Evolutionary conservation across 2,888 invertebrate genomes (phyloP), one percentile per base, ranked within the genome.

Genomic region (Epinotia bilunana): DNA sequence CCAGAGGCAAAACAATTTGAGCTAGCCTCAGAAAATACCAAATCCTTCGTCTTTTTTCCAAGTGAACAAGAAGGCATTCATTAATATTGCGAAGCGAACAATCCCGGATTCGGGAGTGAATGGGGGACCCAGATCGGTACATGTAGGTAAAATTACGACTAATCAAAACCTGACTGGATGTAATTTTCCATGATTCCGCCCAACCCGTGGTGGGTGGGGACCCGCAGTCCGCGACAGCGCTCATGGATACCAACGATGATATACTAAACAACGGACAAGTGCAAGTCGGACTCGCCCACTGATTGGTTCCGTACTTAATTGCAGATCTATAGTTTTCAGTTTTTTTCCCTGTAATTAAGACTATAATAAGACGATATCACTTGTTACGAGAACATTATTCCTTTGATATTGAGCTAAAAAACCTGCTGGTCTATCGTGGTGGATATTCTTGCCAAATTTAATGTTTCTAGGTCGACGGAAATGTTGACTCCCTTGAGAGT

Each of bases 161-260:
- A 84, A 84, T 86, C 83, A 83, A 84, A 74, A 84, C 82, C 82
- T 79, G 82, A 81, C 79, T 76, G 80, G 81, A 83, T 82, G 83
- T 84, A 84, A 84, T 86, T 85, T 85, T 82, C 80, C 80, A 78
- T 80, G 80, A 80, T 80, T 81, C 81, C 81, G 75, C 78, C 70
- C 79, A 80, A 76, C 79, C 39, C 39, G 39, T 7, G 39, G 9
- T 77, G 77, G 46, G 16, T 55, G 39, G 23, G 20, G 46, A 5
- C 13, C 64, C 74, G 39, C 60, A 57, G n/a, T 75, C 62, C 49
- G 69, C 73, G 74, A 70, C 80, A 79, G 80, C 78, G 76, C 75
- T 64, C 76, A 73, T 68, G 77, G 79, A 76, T 80, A 79, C 80
- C 78, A 74, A 33, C 23, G 49, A 73, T 43, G 67, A 60, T 73